Evolutionary conservation across 2,888 invertebrate species (phyloP), one percentile per base, ranked within the genome.

Genomic region (Spisula subtruncata): DNA sequence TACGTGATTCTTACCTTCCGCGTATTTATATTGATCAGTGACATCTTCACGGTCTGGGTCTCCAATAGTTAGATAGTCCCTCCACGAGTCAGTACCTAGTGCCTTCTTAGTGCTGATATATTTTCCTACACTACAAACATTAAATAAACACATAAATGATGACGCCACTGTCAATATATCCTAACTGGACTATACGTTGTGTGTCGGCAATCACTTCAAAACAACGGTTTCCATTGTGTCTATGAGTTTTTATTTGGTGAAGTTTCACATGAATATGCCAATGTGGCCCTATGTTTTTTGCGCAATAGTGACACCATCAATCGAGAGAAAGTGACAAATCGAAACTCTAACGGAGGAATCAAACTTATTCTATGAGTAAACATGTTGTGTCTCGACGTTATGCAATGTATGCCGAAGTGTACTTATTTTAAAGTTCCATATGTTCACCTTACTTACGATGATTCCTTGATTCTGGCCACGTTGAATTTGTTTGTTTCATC

Each of bases 401-500:
- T 8, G 54, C 54, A 12, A 18, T 12, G 54, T 54, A 54, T 18
- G 20, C n/a, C 20, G 18, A n/a, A n/a, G 6, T 56, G 20, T n/a
- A 18, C 88, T 86, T 1, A 86, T 71, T 4, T 88, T 90, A 81
- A 48, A 83, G 54, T 4, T 25, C 5, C 29, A 71, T 10, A 4
- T 12, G 16, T 6, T 25, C 25, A 46, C n/a, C 1, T n/a, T 48
- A 29, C 81, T 81, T 81, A 54, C 81, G n/a, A 25, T 16, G 48
- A 18, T 18, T 48, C 18, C 25, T 29, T 54, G 10, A 83, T 29
- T 56, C 12, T 0, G 10, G n/a, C 14, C 10, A 60, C 60, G 25
- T 25, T 46, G 8, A 75, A 35, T 16, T 29, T 46, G 51, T 94
- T 93, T 80, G 93, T 92, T 14, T 81, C 35, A 16, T 82, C 41